These are phyloP conservation scores for Gymnocheta viridis DNA, from an alignment of 2,888 invertebrate genomes.

Conservation along the genomic window DNA sequence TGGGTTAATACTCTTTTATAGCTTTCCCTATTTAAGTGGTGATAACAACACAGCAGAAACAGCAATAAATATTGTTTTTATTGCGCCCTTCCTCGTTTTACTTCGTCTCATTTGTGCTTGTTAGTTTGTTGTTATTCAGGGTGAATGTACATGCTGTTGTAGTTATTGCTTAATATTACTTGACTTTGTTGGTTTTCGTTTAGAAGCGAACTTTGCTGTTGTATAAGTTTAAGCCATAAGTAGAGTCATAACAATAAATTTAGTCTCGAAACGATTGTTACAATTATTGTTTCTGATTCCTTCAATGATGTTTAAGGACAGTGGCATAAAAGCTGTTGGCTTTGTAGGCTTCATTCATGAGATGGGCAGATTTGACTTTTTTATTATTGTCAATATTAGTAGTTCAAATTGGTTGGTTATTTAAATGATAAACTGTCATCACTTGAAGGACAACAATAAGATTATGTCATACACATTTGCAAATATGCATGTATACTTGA, in stretches of 20 bases:
- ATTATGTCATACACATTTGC: too few species aligned
- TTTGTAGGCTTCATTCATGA: too few species aligned
- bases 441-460: too few species aligned
- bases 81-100: background rate
- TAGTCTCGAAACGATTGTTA: conserved; percentile 41
- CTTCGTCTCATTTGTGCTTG: background rate
- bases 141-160: background rate
- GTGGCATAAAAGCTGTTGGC: too few species aligned
- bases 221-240: conserved; percentile 31
- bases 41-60: background rate
- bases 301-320: background rate
- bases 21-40: background rate
- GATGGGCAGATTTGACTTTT: too few species aligned
- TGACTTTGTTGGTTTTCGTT: background rate
- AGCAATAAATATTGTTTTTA: background rate
- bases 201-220: background rate
- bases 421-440: too few species aligned
- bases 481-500: too few species aligned
- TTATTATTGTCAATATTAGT: too few species aligned
- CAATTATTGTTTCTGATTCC: background rate
- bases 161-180: conserved; percentile 4
- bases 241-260: conserved; percentile 40
- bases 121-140: background rate
- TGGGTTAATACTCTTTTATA: background rate
- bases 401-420: too few species aligned